Evolutionary conservation across 2,113 vertebrate genomes (phyloP).

Genomic region (Sylvicapra grimmia): DNA sequence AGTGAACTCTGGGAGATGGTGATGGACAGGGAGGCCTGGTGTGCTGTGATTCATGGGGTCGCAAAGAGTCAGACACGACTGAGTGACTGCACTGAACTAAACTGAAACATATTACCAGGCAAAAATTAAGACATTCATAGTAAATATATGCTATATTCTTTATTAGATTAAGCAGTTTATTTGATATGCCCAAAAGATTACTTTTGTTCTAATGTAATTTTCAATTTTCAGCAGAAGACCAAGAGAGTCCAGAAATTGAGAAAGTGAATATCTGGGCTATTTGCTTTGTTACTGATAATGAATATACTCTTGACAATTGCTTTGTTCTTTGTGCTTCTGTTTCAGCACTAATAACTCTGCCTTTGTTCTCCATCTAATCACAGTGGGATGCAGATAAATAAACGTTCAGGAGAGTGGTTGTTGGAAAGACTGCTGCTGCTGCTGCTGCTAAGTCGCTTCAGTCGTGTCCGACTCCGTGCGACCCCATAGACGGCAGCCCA

Average conservation of each 20-base stretch:
- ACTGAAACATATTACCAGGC: not conserved
- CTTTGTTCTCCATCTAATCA: not conserved
- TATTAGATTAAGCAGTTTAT: not conserved
- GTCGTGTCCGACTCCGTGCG: no score
- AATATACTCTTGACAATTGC: not conserved
- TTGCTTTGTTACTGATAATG: not conserved
- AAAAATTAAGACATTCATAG: not conserved
- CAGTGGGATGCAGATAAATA: not conserved
- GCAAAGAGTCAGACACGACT: no score
- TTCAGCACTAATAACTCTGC: not conserved
- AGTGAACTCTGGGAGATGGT: no score
- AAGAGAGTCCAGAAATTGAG: not conserved
- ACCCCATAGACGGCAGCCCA: no score
- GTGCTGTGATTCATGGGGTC: rapidly evolving
- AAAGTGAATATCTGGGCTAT: not conserved
- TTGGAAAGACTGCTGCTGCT: not conserved
- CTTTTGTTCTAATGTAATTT: conserved; percentile 1
- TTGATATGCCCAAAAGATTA: not conserved
- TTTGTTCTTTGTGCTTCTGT: conserved; percentile 2
- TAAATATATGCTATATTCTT: not conserved
- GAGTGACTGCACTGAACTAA: no score
- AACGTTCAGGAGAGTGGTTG: not conserved
- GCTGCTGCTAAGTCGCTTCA: no score
- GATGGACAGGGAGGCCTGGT: no score
- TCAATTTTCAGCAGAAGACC: not conserved